Conservation (phyloP, 2,113 vertebrate species). For the Paratilapia polleni region DNA sequence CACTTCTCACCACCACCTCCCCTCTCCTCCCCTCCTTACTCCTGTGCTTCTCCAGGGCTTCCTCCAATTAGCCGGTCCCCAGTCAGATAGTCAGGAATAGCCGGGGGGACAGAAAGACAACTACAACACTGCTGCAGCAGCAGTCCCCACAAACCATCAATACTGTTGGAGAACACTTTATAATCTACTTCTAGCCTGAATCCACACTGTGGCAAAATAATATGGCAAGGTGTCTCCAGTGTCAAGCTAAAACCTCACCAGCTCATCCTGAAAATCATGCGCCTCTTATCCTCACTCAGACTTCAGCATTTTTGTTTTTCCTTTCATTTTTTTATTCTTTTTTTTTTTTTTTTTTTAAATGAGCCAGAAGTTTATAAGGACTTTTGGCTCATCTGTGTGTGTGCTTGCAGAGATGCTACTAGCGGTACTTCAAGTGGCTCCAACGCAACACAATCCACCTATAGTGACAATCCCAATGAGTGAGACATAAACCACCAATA, state of each 20-base stretch:
- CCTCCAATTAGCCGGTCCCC: slow-evolving; percentile 78
- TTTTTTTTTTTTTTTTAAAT: slow-evolving; percentile 44
- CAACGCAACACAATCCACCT: slow-evolving; percentile 48
- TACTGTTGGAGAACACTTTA: slow-evolving; percentile 62
- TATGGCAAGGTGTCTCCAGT: slow-evolving; percentile 29
- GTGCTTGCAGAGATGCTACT: neutral
- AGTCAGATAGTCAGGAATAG: slow-evolving; percentile 74
- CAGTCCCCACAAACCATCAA: slow-evolving; percentile 57
- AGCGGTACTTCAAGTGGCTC: slow-evolving; percentile 29
- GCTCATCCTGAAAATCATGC: slow-evolving; percentile 25
- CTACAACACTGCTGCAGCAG: slow-evolving; percentile 60
- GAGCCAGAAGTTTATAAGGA: slow-evolving; percentile 5
- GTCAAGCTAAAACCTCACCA: slow-evolving; percentile 46
- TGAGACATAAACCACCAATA: slow-evolving; percentile 24
- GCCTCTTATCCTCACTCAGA: slow-evolving; percentile 17
- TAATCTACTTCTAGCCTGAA: slow-evolving; percentile 54
- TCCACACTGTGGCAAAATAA: slow-evolving; percentile 45
- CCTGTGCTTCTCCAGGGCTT: slow-evolving; percentile 71
- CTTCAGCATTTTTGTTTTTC: slow-evolving; percentile 28
- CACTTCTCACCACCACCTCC: slow-evolving; percentile 36
- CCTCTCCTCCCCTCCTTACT: slow-evolving; percentile 28
- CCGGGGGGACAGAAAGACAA: slow-evolving; percentile 66
- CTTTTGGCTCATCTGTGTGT: neutral
- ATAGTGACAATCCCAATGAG: slow-evolving; percentile 53
- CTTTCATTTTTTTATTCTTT: neutral